Evolutionary conservation across 2,113 vertebrate species (phyloP).

Genomic region (Oreochromis niloticus): DNA sequence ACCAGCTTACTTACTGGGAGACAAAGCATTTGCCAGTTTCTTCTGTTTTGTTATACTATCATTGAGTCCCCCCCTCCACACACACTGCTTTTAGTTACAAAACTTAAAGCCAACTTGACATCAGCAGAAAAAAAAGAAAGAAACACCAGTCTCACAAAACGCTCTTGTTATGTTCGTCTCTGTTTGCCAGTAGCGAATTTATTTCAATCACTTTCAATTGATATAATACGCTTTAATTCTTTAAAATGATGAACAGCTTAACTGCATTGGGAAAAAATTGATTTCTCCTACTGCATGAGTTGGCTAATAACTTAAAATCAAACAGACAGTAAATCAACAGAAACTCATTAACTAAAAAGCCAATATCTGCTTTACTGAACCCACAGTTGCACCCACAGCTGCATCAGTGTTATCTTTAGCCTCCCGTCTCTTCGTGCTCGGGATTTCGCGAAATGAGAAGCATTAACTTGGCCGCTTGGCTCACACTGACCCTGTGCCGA

Average conservation of each 20-base stretch:
- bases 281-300: not conserved
- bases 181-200: not conserved
- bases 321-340: slow-evolving; percentile 23
- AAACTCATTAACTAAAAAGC: slow-evolving; percentile 35
- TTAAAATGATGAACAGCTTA: slow-evolving; percentile 7
- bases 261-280: not conserved
- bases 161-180: not conserved
- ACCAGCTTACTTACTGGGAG: not conserved
- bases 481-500: slow-evolving; percentile 36
- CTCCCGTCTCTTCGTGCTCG: not conserved
- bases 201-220: not conserved
- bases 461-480: slow-evolving; percentile 24
- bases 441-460: slow-evolving; percentile 33
- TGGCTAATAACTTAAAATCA: slow-evolving; percentile 18
- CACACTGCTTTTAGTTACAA: not conserved
- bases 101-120: not conserved
- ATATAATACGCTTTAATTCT: slow-evolving; percentile 1
- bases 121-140: not conserved
- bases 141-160: not conserved
- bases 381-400: not conserved
- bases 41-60: not conserved
- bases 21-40: not conserved
- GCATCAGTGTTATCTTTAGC: not conserved
- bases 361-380: not conserved
- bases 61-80: not conserved